These are phyloP conservation scores for Sphaerophoria rueppellii DNA, from an alignment of 2,888 invertebrate species.

Conservation along the genomic window DNA sequence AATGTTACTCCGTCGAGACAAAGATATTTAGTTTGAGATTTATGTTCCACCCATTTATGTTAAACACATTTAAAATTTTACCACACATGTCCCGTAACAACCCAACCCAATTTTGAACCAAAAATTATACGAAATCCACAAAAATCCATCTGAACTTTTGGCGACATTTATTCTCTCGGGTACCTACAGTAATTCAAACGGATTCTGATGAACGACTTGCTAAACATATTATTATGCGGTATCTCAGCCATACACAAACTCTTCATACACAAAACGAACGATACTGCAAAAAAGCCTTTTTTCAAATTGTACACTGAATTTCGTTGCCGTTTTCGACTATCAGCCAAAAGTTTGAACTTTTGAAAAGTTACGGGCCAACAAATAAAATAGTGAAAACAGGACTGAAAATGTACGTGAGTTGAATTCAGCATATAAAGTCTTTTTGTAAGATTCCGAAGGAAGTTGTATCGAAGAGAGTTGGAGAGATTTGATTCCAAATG, in stretches of 20 bases:
- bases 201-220: slow-evolving; percentile 20
- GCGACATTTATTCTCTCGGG: slow-evolving; percentile 33
- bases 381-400: slow-evolving; percentile 40
- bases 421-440: slow-evolving; percentile 26
- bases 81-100: neutral
- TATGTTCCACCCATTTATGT: too few species aligned
- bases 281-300: slow-evolving; percentile 2
- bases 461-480: too few species aligned
- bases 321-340: neutral
- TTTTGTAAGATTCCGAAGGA: too few species aligned
- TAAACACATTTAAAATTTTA: slow-evolving; percentile 3
- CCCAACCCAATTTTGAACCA: slow-evolving; percentile 16
- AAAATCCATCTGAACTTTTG: slow-evolving; percentile 32
- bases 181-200: slow-evolving; percentile 27
- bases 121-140: slow-evolving; percentile 16
- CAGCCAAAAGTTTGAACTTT: slow-evolving; percentile 23
- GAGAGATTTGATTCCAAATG: slow-evolving; percentile 4
- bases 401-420: slow-evolving; percentile 42
- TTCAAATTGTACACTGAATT: neutral
- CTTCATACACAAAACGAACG: neutral
- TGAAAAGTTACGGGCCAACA: slow-evolving; percentile 19
- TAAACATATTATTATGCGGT: too few species aligned
- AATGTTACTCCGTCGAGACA: too few species aligned
- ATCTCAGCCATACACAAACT: too few species aligned
- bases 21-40: too few species aligned